A percentile compares a stretch with the other conserved stretches of the same genome.
These are phyloP conservation scores for Celastrina argiolus DNA, from an alignment of 2,888 invertebrate species.

Conservation along the genomic window DNA sequence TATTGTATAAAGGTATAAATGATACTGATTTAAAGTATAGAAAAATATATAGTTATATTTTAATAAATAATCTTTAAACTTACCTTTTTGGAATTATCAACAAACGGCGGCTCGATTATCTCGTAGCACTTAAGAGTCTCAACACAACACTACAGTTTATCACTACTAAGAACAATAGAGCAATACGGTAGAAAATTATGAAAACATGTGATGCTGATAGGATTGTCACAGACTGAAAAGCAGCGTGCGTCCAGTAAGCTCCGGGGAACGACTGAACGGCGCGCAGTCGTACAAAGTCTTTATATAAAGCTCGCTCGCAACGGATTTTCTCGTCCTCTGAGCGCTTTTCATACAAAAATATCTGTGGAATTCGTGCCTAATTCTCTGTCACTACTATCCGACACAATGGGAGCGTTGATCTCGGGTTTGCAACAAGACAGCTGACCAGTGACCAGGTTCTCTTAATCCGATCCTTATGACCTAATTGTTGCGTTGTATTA, in stretches of 20 bases:
- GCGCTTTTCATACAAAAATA: conserved; percentile 66
- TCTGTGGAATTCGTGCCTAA: conserved; percentile 70
- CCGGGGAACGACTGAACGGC: conserved; percentile 64
- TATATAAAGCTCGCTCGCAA: conserved; percentile 54
- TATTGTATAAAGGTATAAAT: too few relatives aligned
- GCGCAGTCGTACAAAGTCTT: conserved; percentile 51
- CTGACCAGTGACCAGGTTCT: conserved; percentile 66
- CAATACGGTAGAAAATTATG: background rate
- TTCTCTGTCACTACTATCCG: conserved; percentile 68
- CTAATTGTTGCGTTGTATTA: conserved; percentile 40
- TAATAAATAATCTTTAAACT: background rate
- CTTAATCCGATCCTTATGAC: conserved; percentile 45
- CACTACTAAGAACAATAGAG: conserved; percentile 1
- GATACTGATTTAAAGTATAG: too few relatives aligned
- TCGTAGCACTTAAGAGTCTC: conserved; percentile 10
- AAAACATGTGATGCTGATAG: conserved; percentile 19
- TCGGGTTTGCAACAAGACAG: conserved; percentile 54
- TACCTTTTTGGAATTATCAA: conserved; percentile 2
- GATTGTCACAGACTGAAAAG: conserved; percentile 24
- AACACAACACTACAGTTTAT: conserved; percentile 29
- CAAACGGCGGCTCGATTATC: background rate
- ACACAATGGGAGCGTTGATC: conserved; percentile 76
- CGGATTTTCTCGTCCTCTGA: conserved; percentile 61
- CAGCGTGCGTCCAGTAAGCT: conserved; percentile 33
- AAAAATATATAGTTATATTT: too few relatives aligned